phyloP scores from a whole-genome alignment of 2,113 vertebrate species.

The Saguinus imperator region DNA sequence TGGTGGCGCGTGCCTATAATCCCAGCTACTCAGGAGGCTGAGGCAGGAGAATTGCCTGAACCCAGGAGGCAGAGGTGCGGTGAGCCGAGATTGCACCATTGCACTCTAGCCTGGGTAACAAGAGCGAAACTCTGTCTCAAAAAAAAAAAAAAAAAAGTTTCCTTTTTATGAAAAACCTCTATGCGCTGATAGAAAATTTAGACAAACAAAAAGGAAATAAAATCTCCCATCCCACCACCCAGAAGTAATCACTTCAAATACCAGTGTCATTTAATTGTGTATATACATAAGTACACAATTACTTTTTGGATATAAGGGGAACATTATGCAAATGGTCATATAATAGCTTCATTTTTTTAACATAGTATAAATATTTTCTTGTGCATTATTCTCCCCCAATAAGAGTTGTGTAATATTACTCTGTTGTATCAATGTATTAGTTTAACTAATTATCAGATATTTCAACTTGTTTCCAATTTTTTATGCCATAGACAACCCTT shows the following conservation, averaged over 20 bases:
- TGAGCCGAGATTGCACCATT: too few species aligned
- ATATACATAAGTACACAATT: background rate
- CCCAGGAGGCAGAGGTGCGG: too few species aligned
- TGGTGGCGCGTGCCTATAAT: too few species aligned
- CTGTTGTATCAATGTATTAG: background rate
- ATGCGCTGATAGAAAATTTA: background rate
- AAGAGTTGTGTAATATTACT: background rate
- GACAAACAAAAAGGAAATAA: background rate
- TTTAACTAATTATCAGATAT: background rate
- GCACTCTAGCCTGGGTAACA: too few species aligned
- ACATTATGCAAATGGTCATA: background rate
- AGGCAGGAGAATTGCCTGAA: too few species aligned
- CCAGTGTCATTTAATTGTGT: background rate
- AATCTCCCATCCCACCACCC: background rate
- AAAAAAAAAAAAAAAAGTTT: background rate
- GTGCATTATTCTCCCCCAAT: background rate
- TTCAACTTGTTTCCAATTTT: conserved; percentile 15
- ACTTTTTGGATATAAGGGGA: background rate
- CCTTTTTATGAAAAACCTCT: background rate
- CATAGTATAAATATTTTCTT: background rate
- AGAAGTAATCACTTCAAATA: background rate
- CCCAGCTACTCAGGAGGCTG: too few species aligned
- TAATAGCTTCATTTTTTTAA: background rate
- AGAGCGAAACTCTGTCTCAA: too few species aligned
- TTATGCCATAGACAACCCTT: background rate